Evolutionary conservation across 2,888 invertebrate species (phyloP), one percentile per base, ranked within the genome.

Genomic region (Melieria omissa): DNA sequence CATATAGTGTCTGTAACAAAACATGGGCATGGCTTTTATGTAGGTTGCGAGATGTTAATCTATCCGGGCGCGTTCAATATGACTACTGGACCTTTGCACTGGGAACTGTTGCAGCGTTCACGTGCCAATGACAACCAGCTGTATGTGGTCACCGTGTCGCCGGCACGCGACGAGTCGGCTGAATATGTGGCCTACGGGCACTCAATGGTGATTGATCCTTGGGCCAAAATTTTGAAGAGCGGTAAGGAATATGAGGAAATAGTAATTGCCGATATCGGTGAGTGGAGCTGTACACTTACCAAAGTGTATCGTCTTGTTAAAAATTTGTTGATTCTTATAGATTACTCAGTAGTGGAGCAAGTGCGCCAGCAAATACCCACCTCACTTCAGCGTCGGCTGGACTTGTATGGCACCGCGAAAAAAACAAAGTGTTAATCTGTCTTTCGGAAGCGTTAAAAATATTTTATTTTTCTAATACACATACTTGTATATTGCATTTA

Each of bases 51-150:
- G 69, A 86, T 98, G 79, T 87, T 98, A 45, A 88, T 98, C 42
- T 98, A 97, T 88, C 98, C 98, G 0, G 97, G 93, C 44, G 97
- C 98, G 1, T 98, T 98, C 87, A 98, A 97, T 87, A 95, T 95
- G 94, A 96, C 95, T 1, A 98, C 98, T 0, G 98, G 98, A 0
- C 97, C 97, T 0, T 87, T 92, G 49, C 98, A 98, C 86, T 99
- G 97, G 97, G 94, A 97, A 82, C 86, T 97, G 1, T 88, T 98
- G 6, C 93, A 92, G 72, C 89, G 95, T 47, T 90, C 92, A 0
- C 89, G 98, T 57, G 97, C 98, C 42, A 89, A 93, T 65, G 98
- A 98, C 87, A 93, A 95, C 85, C 97, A 98, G 88, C 87, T 96
- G 41, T 98, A 91, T 88, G 93, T 97, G 12, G 95, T 94, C 6